A percentile compares a stretch with the other conserved stretches of the same genome.
Conservation (phyloP, 1,140 invertebrate genomes). For the Pygmarrhopalites habei region DNA sequence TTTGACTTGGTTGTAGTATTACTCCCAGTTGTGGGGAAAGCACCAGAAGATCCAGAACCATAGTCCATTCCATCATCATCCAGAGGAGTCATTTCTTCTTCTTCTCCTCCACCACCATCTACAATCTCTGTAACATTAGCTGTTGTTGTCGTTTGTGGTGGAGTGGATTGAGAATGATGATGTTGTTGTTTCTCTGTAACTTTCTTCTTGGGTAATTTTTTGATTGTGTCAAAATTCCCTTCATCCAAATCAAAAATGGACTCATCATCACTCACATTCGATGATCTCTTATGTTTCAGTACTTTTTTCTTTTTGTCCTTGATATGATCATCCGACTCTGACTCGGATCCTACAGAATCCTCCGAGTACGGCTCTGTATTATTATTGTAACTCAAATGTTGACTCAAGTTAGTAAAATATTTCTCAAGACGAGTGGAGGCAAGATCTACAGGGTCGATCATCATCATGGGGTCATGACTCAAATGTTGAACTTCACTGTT, state of each 20-base stretch:
- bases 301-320: constrained; percentile 36
- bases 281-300: constrained; percentile 35
- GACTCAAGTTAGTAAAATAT: constrained; percentile 59
- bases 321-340: constrained; percentile 29
- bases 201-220: constrained; percentile 31
- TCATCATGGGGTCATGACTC: constrained; percentile 47
- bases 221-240: constrained; percentile 38
- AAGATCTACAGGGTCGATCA: constrained; percentile 55
- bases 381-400: background rate
- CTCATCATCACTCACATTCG: constrained; percentile 35
- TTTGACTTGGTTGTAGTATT: constrained; percentile 12
- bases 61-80: background rate
- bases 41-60: too few relatives aligned
- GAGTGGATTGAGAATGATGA: too few relatives aligned
- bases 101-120: background rate
- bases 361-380: constrained; percentile 5
- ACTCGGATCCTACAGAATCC: constrained; percentile 33
- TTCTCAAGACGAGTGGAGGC: constrained; percentile 80
- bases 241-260: constrained; percentile 32
- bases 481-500: constrained; percentile 39
- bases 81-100: too few relatives aligned
- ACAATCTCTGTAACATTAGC: too few relatives aligned
- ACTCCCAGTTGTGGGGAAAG: too few relatives aligned
- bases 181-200: constrained; percentile 10
- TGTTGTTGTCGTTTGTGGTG: too few relatives aligned